A percentile compares a stretch with the other conserved stretches of the same genome.
These are phyloP conservation scores for Melanogrammus aeglefinus DNA, from an alignment of 2,797 vertebrate genomes.

Conservation along the genomic window DNA sequence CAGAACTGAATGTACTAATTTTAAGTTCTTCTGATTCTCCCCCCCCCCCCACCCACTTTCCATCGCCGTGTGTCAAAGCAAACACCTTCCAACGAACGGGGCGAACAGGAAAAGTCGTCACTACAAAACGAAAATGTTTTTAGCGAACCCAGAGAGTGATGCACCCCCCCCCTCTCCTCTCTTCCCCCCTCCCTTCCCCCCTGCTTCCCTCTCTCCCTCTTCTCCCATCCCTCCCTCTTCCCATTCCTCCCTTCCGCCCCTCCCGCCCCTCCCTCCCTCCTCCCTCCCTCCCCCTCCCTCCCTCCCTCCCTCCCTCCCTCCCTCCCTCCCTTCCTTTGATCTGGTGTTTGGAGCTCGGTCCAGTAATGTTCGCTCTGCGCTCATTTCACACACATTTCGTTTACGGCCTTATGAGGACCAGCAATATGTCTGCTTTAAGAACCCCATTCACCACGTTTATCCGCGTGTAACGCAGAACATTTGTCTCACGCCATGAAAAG, in stretches of 20 bases:
- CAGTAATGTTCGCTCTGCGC: not conserved
- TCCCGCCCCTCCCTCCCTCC: too few relatives aligned
- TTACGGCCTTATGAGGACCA: not conserved
- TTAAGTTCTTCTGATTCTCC: conserved; percentile 7
- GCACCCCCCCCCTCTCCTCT: not conserved
- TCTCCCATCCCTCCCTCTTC: too few relatives aligned
- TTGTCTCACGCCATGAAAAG: not conserved
- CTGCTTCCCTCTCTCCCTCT: not conserved
- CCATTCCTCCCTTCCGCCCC: too few relatives aligned
- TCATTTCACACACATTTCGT: not conserved
- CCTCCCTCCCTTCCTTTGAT: not conserved
- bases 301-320: too few relatives aligned
- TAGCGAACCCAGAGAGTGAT: too few relatives aligned
- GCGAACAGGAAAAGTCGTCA: not conserved
- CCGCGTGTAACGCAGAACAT: not conserved
- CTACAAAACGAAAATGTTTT: too few relatives aligned
- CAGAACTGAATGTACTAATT: conserved; percentile 25
- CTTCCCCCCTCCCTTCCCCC: not conserved
- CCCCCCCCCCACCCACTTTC: conserved; percentile 41
- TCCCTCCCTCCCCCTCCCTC: too few relatives aligned
- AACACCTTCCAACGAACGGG: conserved; percentile 14
- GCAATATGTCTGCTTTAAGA: not conserved
- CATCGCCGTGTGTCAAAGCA: conserved; percentile 28
- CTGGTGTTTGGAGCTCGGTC: too few relatives aligned
- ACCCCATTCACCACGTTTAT: not conserved